A percentile compares a stretch with the other conserved stretches of the same genome.
Conservation (phyloP, 1,140 invertebrate genomes). For the Drosophila cardini region DNA sequence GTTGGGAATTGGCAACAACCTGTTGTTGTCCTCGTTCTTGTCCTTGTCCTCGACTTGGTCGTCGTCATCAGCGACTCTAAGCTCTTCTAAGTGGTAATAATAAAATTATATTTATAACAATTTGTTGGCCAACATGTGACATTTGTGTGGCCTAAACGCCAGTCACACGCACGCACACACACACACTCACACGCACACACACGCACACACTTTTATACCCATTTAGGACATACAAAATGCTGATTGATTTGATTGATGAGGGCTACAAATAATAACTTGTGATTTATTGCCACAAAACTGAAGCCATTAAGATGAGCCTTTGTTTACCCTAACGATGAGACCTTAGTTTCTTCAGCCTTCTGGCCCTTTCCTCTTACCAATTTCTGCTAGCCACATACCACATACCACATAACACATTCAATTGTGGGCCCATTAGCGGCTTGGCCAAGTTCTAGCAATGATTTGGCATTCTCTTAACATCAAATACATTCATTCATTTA, state of each 20-base stretch:
- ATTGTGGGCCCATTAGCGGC: constrained; percentile 29
- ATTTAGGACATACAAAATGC: constrained; percentile 1
- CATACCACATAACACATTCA: constrained; percentile 9
- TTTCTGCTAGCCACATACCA: background rate
- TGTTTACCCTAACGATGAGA: constrained; percentile 25
- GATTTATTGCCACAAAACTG: constrained; percentile 37
- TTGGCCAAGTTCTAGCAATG: constrained; percentile 11
- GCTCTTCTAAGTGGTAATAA: constrained; percentile 30
- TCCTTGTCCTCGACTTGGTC: too few relatives aligned
- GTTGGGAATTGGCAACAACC: constrained; percentile 12
- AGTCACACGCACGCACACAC: too few relatives aligned
- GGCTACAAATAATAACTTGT: constrained; percentile 42
- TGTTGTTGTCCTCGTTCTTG: constrained; percentile 17
- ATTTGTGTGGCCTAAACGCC: constrained; percentile 18
- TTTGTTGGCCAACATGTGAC: constrained; percentile 30
- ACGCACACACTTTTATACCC: too few relatives aligned
- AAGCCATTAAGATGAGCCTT: constrained; percentile 26
- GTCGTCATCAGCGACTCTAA: background rate
- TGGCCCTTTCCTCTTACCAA: background rate
- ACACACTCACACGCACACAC: too few relatives aligned
- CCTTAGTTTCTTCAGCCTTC: background rate
- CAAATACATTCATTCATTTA: constrained; percentile 28
- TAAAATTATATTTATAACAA: constrained; percentile 51
- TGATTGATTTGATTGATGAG: constrained; percentile 54
- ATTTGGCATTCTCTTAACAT: constrained; percentile 9